Evolutionary conservation across 2,888 invertebrate genomes (phyloP), one percentile per base, ranked within the genome.

Genomic region (Scaptomyza polygonia): DNA sequence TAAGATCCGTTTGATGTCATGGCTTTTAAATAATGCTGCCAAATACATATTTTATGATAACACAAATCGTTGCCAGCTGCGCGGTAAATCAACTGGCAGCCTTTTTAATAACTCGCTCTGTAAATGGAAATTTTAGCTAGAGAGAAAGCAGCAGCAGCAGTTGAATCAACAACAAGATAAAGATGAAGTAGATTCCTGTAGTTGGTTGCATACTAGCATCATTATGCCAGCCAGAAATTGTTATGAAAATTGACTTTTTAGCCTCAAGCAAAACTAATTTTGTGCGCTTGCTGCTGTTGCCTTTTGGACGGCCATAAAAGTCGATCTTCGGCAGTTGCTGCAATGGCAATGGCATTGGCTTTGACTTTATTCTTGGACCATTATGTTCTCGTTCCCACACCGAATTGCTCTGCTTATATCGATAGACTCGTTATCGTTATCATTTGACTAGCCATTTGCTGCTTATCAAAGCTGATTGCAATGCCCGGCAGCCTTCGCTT

Each of bases 401-500:
- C 14, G 36, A 36, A 34, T 14, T 34, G 34, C 34, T 36, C 34
- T 36, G 14, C 14, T 36, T 16, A 56, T 67, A 76, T 72, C 75
- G 66, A 79, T 77, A 67, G 55, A 72, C 63, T 79, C 82, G 85
- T 81, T 85, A 81, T 81, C 74, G 64, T 75, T 69, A 75, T 75
- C 85, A 86, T 82, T 85, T 82, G 78, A 78, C 77, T 77, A 75
- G 59, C 85, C 80, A 86, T 85, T 78, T 82, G 68, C 72, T 72
- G 84, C 79, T 84, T 84, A 78, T 86, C 82, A 86, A 84, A 85
- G 84, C 85, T 85, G 84, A 85, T 85, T 85, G 85, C 85, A 72
- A 49, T 66, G 85, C 82, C 85, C 65, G 62, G 62, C 67, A 74
- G 85, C 78, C 53, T 52, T 54, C 5, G 16, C 21, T 32, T n/a